phyloP scores from a whole-genome alignment of 2,888 invertebrate species.

The Ommatoiulus sabulosus region DNA sequence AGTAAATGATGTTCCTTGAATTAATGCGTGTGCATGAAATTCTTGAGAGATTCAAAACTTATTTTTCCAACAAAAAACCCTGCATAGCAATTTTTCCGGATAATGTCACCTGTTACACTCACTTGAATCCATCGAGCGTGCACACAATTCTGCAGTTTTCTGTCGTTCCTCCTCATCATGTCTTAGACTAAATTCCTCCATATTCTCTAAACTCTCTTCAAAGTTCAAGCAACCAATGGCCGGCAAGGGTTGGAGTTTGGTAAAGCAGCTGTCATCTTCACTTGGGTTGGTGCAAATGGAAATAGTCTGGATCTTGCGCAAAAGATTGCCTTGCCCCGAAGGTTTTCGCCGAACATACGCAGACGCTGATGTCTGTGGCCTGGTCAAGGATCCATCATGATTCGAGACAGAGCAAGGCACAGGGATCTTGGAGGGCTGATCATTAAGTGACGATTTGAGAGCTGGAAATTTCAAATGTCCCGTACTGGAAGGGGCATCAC shows the following conservation, averaged over 20 bases:
- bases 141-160: neutral
- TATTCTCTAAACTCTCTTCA: neutral
- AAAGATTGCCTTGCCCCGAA: neutral
- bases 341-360: neutral
- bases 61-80: too few relatives aligned
- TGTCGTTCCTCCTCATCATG: neutral
- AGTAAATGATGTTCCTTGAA: too few relatives aligned
- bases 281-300: neutral
- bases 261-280: conserved; percentile 42
- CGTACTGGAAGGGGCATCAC: neutral
- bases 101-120: neutral
- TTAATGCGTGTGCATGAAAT: too few relatives aligned
- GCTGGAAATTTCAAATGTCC: neutral
- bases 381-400: neutral
- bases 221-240: conserved; percentile 37
- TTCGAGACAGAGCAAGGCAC: neutral
- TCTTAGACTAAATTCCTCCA: neutral
- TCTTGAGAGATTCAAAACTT: too few relatives aligned
- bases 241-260: conserved; percentile 37
- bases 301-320: conserved; percentile 24
- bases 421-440: neutral
- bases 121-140: neutral
- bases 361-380: neutral
- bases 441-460: neutral
- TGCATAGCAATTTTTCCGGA: too few relatives aligned